Evolutionary conservation across 2,888 invertebrate species (phyloP).

Genomic region (Lacanobia wlatinum): DNA sequence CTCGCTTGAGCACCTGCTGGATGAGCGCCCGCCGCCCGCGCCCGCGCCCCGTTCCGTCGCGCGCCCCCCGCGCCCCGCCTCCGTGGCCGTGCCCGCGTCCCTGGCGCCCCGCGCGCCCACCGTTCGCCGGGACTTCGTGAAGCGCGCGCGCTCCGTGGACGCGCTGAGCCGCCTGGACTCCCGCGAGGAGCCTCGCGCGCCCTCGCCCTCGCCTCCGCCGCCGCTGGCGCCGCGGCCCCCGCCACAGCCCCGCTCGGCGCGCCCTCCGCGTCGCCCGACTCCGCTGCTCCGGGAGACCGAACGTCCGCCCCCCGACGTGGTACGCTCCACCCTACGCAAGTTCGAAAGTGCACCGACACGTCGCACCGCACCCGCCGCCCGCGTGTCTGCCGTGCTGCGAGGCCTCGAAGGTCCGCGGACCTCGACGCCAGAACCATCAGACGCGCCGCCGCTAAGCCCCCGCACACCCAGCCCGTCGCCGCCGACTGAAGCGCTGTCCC

Average conservation of each 20-base stretch:
- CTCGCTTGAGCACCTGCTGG: slow-evolving; percentile 96
- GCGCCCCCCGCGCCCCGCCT: slow-evolving; percentile 77
- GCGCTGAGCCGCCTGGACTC: slow-evolving; percentile 93
- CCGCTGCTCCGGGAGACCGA: slow-evolving; percentile 90
- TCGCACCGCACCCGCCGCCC: slow-evolving; percentile 87
- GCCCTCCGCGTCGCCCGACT: slow-evolving; percentile 83
- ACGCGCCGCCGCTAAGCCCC: slow-evolving; percentile 71
- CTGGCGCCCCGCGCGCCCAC: slow-evolving; percentile 66
- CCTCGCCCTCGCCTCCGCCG: slow-evolving; percentile 85
- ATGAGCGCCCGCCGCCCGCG: slow-evolving; percentile 89
- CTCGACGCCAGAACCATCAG: slow-evolving; percentile 80
- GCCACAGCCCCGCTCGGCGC: slow-evolving; percentile 86
- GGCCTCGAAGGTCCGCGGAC: slow-evolving; percentile 79
- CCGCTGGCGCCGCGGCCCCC: slow-evolving; percentile 78
- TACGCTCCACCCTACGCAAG: slow-evolving; percentile 95
- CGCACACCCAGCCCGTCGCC: slow-evolving; percentile 84
- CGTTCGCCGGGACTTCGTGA: slow-evolving; percentile 92
- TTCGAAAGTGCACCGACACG: slow-evolving; percentile 94
- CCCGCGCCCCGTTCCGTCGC: slow-evolving; percentile 70
- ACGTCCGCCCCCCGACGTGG: slow-evolving; percentile 96
- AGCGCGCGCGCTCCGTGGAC: slow-evolving; percentile 96
- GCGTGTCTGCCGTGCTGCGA: slow-evolving; percentile 84
- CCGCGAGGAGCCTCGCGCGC: slow-evolving; percentile 91
- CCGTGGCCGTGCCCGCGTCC: slow-evolving; percentile 74
- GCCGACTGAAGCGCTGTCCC: slow-evolving; percentile 90